Conservation (phyloP, 2,888 invertebrate species). For the Aquatica leii region DNA sequence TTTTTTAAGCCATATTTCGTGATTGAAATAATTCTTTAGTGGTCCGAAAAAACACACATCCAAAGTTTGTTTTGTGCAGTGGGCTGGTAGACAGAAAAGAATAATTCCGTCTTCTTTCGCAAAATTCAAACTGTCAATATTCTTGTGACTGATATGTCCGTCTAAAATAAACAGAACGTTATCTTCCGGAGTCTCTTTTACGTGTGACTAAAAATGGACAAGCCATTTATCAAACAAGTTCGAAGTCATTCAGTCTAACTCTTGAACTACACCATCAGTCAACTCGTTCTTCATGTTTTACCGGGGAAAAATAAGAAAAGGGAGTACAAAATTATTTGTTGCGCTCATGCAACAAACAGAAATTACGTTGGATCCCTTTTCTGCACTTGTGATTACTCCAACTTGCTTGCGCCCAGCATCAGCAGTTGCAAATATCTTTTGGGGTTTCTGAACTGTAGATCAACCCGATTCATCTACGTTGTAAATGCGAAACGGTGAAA, state of each 20-base stretch:
- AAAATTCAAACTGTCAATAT: neutral
- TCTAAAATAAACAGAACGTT: no score
- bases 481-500: neutral
- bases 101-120: neutral
- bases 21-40: neutral
- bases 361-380: no score
- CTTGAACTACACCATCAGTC: neutral
- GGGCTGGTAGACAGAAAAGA: neutral
- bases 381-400: no score
- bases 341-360: slow-evolving; percentile 18
- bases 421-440: neutral
- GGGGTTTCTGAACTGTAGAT: no score
- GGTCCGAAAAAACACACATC: neutral
- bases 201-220: slow-evolving; percentile 1
- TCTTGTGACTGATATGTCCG: neutral
- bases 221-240: no score
- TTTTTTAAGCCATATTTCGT: neutral
- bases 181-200: neutral
- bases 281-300: slow-evolving; percentile 7
- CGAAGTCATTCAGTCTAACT: no score
- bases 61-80: no score
- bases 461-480: no score
- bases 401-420: no score
- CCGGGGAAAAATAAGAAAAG: neutral
- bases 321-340: neutral